phyloP scores from a whole-genome alignment of 1,140 invertebrate species.

The Bilobella aurantiaca region DNA sequence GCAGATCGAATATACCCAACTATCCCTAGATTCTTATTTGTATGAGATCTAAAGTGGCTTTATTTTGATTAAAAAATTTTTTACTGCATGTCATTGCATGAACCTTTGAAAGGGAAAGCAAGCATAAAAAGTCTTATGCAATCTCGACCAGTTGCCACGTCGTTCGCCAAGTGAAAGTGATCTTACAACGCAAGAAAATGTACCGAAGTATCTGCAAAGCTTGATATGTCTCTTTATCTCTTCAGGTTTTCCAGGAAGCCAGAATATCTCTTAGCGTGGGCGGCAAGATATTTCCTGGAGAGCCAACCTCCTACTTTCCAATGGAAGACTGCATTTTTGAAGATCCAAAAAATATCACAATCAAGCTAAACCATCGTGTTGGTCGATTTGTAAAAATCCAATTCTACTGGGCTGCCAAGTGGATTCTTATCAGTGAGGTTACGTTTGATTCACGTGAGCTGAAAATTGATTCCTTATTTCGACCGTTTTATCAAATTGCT shows the following conservation, averaged over 20 bases:
- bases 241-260: constrained; percentile 63
- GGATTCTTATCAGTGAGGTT: constrained; percentile 84
- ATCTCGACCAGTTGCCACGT: too few relatives aligned
- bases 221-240: not conserved
- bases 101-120: constrained; percentile 9
- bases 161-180: too few relatives aligned
- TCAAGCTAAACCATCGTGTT: constrained; percentile 70
- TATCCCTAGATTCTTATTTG: too few relatives aligned
- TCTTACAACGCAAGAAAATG: too few relatives aligned
- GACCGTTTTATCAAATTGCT: too few relatives aligned
- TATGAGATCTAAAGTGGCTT: not conserved
- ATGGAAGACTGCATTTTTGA: constrained; percentile 74
- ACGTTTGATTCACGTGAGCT: constrained; percentile 64
- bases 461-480: too few relatives aligned
- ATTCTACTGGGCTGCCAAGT: constrained; percentile 66
- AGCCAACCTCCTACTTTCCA: constrained; percentile 59
- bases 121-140: not conserved
- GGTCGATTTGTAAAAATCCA: constrained; percentile 70
- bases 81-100: not conserved
- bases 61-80: not conserved
- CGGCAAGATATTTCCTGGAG: constrained; percentile 60
- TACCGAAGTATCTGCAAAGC: too few relatives aligned
- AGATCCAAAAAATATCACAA: constrained; percentile 65
- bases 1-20: too few relatives aligned
- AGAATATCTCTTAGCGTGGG: constrained; percentile 71